These are phyloP conservation scores for Achroia grisella DNA, from an alignment of 1,140 invertebrate species.

Conservation along the genomic window DNA sequence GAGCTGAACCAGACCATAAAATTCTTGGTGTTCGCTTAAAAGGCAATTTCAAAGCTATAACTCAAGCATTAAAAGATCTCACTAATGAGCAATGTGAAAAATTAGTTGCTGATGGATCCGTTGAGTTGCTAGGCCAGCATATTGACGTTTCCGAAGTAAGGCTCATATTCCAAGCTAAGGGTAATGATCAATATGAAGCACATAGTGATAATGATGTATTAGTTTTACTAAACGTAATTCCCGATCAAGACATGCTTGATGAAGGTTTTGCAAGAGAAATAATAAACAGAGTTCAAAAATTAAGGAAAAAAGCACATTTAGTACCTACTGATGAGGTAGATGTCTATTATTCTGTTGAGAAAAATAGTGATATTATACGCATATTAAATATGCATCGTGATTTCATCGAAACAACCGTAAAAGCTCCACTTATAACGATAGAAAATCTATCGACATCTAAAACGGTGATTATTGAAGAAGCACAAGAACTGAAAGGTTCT, in stretches of 20 bases:
- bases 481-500: conserved; percentile 80
- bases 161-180: conserved; percentile 85
- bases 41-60: conserved; percentile 91
- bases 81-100: conserved; percentile 87
- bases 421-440: conserved; percentile 78
- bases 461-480: conserved; percentile 83
- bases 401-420: conserved; percentile 89
- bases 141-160: conserved; percentile 88
- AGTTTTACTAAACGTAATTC: conserved; percentile 84
- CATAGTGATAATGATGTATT: conserved; percentile 92
- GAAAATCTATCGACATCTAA: conserved; percentile 52
- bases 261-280: conserved; percentile 96
- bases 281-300: conserved; percentile 96
- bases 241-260: conserved; percentile 91
- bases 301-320: conserved; percentile 96
- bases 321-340: conserved; percentile 93
- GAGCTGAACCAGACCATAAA: conserved; percentile 94
- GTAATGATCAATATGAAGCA: conserved; percentile 87
- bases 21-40: conserved; percentile 90
- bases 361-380: conserved; percentile 76
- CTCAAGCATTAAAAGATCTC: conserved; percentile 86
- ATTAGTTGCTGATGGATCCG: conserved; percentile 82
- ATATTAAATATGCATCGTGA: conserved; percentile 81
- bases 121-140: conserved; percentile 83
- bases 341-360: conserved; percentile 84